Evolutionary conservation across 2,113 vertebrate species (phyloP).

Genomic region (Psilopogon haemacephalus): DNA sequence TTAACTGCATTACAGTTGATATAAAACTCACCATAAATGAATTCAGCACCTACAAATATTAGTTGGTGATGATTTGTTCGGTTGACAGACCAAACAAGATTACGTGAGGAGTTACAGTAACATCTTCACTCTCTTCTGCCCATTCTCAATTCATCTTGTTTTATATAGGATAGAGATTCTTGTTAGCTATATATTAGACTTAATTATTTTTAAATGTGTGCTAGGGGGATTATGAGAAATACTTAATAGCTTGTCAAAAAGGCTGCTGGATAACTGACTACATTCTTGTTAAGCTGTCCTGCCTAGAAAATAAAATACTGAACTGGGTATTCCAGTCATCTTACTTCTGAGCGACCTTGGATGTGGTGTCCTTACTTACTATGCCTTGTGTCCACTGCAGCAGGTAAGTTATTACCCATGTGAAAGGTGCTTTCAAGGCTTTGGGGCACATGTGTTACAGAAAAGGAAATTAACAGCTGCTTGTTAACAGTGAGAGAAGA

Average conservation of each 20-base stretch:
- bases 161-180: background rate
- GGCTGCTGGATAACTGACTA: background rate
- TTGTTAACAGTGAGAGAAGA: background rate
- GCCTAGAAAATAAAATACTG: background rate
- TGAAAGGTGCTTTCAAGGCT: background rate
- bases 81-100: background rate
- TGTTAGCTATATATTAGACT: background rate
- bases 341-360: background rate
- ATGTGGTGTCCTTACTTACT: background rate
- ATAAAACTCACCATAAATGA: background rate
- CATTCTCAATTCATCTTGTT: background rate
- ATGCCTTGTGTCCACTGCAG: background rate
- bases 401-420: background rate
- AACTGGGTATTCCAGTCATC: background rate
- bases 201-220: background rate
- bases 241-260: background rate
- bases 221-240: background rate
- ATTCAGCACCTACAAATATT: background rate
- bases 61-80: background rate
- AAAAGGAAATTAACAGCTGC: background rate
- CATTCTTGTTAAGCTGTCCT: background rate
- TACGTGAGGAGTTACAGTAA: background rate
- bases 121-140: background rate
- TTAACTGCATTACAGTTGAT: background rate
- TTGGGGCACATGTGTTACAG: fast-evolving